A percentile compares a stretch with the other conserved stretches of the same genome.
Conservation (phyloP, 2,113 vertebrate species). For the Pterocles burchelli region DNA sequence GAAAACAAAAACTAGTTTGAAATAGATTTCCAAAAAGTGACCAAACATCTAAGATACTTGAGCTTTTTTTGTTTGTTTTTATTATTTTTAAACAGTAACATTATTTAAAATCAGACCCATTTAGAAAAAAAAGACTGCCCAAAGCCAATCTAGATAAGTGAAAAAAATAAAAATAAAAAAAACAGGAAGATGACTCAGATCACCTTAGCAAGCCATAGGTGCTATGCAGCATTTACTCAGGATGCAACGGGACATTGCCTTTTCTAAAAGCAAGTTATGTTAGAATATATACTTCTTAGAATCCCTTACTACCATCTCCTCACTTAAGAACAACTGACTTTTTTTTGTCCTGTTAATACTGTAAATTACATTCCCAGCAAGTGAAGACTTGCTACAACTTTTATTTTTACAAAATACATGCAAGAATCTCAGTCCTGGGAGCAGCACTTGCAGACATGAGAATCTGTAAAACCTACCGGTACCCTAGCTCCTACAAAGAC, state of each 20-base stretch:
- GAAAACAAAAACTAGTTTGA: conserved; percentile 37
- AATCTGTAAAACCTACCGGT: background rate
- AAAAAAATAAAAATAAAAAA: background rate
- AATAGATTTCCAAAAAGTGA: background rate
- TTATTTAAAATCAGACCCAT: background rate
- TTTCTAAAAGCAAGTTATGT: background rate
- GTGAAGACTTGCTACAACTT: background rate
- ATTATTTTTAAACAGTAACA: background rate
- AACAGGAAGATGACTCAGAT: background rate
- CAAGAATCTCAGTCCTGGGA: background rate
- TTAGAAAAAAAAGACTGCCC: background rate
- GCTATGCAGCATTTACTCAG: background rate
- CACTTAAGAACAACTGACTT: background rate
- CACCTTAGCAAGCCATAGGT: background rate
- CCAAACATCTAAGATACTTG: background rate
- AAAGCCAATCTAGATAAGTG: background rate
- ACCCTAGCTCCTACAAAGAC: background rate
- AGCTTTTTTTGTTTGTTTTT: background rate
- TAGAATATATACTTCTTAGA: background rate
- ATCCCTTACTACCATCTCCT: background rate
- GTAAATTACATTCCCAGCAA: background rate
- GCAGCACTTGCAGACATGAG: background rate
- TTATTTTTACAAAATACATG: background rate
- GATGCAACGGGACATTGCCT: accelerated
- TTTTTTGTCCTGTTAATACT: background rate